Conservation (phyloP, 2,888 invertebrate genomes). For the Melanargia galathea region DNA sequence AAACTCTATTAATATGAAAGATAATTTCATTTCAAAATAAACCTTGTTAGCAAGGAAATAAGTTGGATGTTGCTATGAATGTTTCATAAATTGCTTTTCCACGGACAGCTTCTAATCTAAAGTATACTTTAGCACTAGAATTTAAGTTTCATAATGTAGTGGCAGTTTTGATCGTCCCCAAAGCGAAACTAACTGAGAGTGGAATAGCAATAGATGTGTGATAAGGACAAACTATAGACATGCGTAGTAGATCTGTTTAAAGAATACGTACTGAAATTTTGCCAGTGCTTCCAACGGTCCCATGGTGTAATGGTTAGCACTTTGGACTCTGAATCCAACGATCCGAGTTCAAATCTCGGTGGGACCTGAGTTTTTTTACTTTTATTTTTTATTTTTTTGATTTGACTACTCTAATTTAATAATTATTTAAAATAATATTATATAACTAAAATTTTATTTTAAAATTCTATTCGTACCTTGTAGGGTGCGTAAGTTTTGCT, state of each 20-base stretch:
- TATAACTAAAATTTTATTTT: no score
- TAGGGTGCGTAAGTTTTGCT: no score
- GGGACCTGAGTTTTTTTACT: constrained; percentile 79
- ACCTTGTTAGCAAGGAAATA: no score
- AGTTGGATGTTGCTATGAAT: no score
- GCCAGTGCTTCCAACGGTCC: constrained; percentile 50
- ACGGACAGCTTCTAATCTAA: neutral
- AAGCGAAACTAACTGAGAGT: neutral
- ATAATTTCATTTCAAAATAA: no score
- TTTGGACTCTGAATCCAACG: constrained; percentile 88
- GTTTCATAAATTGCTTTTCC: neutral
- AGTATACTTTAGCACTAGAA: neutral
- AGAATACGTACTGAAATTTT: constrained; percentile 21
- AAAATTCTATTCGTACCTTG: no score
- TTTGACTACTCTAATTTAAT: neutral
- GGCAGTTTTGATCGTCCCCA: constrained; percentile 32
- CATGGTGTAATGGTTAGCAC: constrained; percentile 87
- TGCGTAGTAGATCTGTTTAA: constrained; percentile 31
- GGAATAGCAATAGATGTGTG: constrained; percentile 15
- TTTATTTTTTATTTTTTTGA: constrained; percentile 20
- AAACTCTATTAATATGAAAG: no score
- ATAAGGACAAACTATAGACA: constrained; percentile 37
- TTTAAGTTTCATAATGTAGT: constrained; percentile 37
- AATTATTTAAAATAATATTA: no score
- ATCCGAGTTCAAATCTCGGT: constrained; percentile 92